Evolutionary conservation across 1,140 invertebrate species (phyloP).

Genomic region (Apis laboriosa): DNA sequence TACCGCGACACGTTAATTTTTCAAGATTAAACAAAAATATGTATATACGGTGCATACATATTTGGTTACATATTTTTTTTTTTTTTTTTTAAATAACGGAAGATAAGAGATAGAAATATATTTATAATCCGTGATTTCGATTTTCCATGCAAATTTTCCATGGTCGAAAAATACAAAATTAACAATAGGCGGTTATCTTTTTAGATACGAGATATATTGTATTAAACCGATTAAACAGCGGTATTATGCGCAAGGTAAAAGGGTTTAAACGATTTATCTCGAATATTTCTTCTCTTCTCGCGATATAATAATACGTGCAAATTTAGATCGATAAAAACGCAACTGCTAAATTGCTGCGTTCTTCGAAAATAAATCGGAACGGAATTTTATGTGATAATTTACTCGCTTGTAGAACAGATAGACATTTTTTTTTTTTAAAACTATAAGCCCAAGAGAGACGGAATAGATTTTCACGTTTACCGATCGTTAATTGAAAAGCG

Average conservation of each 20-base stretch:
- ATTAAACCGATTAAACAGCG: background rate
- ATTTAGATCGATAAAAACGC: background rate
- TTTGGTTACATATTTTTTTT: too few species aligned
- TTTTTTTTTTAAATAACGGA: too few species aligned
- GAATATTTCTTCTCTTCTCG: background rate
- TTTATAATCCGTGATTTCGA: background rate
- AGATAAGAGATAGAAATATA: background rate
- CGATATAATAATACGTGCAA: background rate
- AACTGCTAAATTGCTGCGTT: background rate
- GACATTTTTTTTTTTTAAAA: background rate
- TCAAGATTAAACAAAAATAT: too few species aligned
- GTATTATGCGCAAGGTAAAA: background rate
- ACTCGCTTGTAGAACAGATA: background rate
- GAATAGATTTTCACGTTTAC: slow-evolving; percentile 19
- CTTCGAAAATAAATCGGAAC: background rate
- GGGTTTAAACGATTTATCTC: background rate
- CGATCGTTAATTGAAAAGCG: slow-evolving; percentile 30
- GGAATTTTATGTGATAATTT: background rate
- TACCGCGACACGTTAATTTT: too few species aligned
- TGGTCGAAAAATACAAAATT: background rate
- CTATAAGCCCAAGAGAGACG: too few species aligned
- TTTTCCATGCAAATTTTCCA: background rate
- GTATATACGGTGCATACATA: too few species aligned
- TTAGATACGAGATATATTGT: too few species aligned
- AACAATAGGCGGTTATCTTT: background rate